Conservation (phyloP, 2,113 vertebrate genomes). For the Trichechus manatus region DNA sequence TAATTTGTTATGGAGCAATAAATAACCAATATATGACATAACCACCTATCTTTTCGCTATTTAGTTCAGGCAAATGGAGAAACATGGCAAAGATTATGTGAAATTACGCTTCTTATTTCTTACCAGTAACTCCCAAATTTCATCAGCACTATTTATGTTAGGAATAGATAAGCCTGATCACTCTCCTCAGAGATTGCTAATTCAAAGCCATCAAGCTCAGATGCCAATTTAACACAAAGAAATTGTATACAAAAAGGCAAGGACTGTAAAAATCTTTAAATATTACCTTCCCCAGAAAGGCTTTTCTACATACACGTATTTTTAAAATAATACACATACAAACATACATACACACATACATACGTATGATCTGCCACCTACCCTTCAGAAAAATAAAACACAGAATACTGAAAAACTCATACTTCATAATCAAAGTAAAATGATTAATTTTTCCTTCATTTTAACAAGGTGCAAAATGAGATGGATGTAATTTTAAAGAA, state of each 20-base stretch:
- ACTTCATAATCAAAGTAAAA: background rate
- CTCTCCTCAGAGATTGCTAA: background rate
- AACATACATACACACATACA: background rate
- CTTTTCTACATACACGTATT: conserved; percentile 21
- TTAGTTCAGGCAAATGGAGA: background rate
- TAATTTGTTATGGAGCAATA: background rate
- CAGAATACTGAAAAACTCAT: background rate
- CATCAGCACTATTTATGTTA: background rate
- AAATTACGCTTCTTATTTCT: conserved; percentile 31
- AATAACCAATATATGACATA: background rate
- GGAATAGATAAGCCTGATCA: background rate
- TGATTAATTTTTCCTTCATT: background rate
- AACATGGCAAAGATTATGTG: background rate
- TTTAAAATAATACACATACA: background rate
- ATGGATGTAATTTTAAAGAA: conserved; percentile 1
- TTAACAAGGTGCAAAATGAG: background rate
- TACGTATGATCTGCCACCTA: background rate
- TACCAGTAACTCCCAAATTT: conserved; percentile 33
- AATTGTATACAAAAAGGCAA: background rate
- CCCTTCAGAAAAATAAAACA: background rate
- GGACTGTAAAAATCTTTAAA: conserved; percentile 36
- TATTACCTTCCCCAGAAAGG: conserved; percentile 2
- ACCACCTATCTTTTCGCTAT: background rate
- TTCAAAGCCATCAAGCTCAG: conserved; percentile 19
- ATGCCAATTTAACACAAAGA: background rate